Evolutionary conservation across 2,113 vertebrate genomes (phyloP), one percentile per base, ranked within the genome.

Genomic region (Prolemur simus): DNA sequence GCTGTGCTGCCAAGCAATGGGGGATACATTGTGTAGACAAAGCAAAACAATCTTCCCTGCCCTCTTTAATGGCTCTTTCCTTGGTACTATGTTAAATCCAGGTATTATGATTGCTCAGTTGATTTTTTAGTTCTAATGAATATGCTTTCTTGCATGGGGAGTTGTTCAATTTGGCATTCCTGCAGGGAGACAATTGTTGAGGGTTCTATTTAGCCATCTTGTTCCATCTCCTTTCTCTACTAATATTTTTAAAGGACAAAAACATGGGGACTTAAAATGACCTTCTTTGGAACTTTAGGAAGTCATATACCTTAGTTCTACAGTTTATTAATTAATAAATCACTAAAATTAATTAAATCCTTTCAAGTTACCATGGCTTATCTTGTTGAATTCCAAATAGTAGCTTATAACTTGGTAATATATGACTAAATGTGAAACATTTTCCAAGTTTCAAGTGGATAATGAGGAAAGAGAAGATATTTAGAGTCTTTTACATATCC

Each of bases 401-500:
- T 52, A 87, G 63, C 37, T 77, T 87, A 54, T 80, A 90, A 83
- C 47, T 89, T 83, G 23, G 8, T 45, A 89, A 11, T 87, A 20
- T 54, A 63, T 66, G 10, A 66, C 73, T 87, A 84, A 87, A 87
- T 92, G 58, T 87, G 45, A 96, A 93, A 77, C 45, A 89, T 77
- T 97, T 89, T 74, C 74, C 18, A 91, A 89, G 37, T 83, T 97
- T 74, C 20, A 78, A 94, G 58, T 93, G 52, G n/a, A 81, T 89
- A 95, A 84, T 77, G 34, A n/a, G 93, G 58, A 94, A 91, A 96
- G 17, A 54, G 7, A 93, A 89, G 69, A 84, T 77, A 89, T 94
- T 91, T 95, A 96, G 34, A 94, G 42, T 73, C 29, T 77, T 95
- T 95, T 97, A 90, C 91, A 96, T 52, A 96, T 95, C 92, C 71